Percentiles rank a stretch among this genome's conserved stretches.
These are phyloP conservation scores for Ochropacha duplaris DNA, from an alignment of 2,888 invertebrate genomes.

Conservation along the genomic window DNA sequence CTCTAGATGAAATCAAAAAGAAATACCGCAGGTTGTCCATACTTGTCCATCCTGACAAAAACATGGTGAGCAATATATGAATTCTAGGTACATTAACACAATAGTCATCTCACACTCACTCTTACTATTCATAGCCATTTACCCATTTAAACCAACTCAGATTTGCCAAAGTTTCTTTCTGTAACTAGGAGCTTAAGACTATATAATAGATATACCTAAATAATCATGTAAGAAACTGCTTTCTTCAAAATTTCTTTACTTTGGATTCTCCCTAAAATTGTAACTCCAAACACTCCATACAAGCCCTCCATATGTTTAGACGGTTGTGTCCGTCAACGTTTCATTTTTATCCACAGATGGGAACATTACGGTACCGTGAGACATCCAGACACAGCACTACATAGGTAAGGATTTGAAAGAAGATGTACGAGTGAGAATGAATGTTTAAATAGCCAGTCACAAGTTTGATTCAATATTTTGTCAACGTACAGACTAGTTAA, in stretches of 20 bases:
- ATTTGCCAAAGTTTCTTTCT: slow-evolving; percentile 8
- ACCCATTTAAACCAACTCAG: slow-evolving; percentile 7
- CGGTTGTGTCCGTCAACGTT: slow-evolving; percentile 80
- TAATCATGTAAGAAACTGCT: background rate
- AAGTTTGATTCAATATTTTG: slow-evolving; percentile 12
- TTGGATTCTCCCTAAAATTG: background rate
- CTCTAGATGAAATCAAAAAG: slow-evolving; percentile 96
- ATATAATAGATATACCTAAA: slow-evolving; percentile 25
- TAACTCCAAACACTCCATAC: background rate
- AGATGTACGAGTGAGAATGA: background rate
- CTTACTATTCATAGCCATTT: background rate
- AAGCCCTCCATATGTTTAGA: slow-evolving; percentile 60
- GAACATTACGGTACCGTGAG: slow-evolving; percentile 45
- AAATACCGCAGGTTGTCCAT: slow-evolving; percentile 98
- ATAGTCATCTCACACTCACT: background rate
- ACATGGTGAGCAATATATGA: slow-evolving; percentile 78
- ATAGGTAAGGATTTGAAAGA: slow-evolving; percentile 65
- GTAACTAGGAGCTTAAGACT: slow-evolving; percentile 10
- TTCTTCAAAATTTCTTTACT: background rate
- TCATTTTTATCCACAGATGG: slow-evolving; percentile 81
- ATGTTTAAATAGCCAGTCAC: background rate
- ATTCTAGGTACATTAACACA: background rate
- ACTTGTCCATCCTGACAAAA: slow-evolving; percentile 99
- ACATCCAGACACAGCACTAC: slow-evolving; percentile 45
- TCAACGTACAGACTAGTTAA: background rate